Evolutionary conservation across 1,140 invertebrate genomes (phyloP).

Genomic region (Drosophila suzukii): DNA sequence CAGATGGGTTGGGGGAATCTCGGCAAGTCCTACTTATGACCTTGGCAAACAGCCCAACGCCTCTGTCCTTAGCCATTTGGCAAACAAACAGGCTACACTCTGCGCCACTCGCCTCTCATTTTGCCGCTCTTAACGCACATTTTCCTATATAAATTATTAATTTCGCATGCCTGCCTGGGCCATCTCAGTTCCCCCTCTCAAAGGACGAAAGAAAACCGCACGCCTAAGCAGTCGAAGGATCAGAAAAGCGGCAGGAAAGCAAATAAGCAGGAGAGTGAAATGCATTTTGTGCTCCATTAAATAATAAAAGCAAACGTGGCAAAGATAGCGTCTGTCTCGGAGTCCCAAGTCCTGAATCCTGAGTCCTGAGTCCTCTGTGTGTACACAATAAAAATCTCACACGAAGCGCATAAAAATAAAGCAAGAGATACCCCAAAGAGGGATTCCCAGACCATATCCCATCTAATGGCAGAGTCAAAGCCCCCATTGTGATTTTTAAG

Average conservation of each 20-base stretch:
- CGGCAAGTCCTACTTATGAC: constrained; percentile 78
- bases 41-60: constrained; percentile 78
- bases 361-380: constrained; percentile 42
- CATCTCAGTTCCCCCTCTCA: background rate
- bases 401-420: constrained; percentile 82
- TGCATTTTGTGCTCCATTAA: constrained; percentile 83
- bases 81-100: constrained; percentile 53
- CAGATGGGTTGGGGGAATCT: constrained; percentile 37
- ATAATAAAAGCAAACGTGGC: constrained; percentile 83
- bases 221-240: constrained; percentile 18
- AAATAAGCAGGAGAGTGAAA: constrained; percentile 56
- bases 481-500: constrained; percentile 82
- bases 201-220: constrained; percentile 36
- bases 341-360: constrained; percentile 27
- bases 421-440: constrained; percentile 50
- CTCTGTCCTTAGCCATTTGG: constrained; percentile 75
- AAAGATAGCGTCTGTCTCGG: constrained; percentile 67
- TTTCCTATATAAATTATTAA: constrained; percentile 84
- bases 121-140: constrained; percentile 79
- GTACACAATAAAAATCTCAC: constrained; percentile 82
- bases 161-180: constrained; percentile 51
- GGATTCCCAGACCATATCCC: constrained; percentile 37
- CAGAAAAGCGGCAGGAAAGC: constrained; percentile 18
- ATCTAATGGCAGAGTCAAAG: constrained; percentile 76
- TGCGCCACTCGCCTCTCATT: constrained; percentile 25